Base-by-base conservation (phyloP, 2,888 invertebrate species). In the Listrodromus nycthemerus region DNA sequence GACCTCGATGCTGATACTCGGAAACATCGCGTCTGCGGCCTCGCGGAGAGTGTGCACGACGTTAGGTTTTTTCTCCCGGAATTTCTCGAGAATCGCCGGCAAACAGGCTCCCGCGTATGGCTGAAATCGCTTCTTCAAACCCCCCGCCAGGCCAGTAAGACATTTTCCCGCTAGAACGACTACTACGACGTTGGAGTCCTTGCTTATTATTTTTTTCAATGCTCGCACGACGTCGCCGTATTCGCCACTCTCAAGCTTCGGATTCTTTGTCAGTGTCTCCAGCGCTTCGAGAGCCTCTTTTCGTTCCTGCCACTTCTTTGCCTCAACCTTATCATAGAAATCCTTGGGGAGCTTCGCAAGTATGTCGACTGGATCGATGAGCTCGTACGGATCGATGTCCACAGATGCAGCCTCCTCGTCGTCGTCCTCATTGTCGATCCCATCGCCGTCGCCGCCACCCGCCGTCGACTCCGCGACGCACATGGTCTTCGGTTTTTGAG, bases 251-350 rank as follows among this genome's bases (percentile, higher is more conserved):
- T 98, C 98, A 65, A 99, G 93, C 92, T 97, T 98, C 0, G 97
- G 98, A 91, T 95, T 95, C 88, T 97, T 96, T 10, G 97, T 92
- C 24, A 98, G 94, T 86, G 95, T 95, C 86, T 98, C 97, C 13
- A 99, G 92, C 0, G 95, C 94, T 88, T 99, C 99, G 16, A 99
- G 93, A 0, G 97, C 97, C 92, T 99, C 99, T 92, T 98, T 99
- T 37, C 99, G 95, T 80, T 99, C 98, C 91, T 98, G 98, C 99
- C 99, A 99, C 91, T 98, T 99, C 93, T 98, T 99, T 0, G 97
- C 97, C 90, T 99, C 98, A 3, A 98, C 93, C 92, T 98, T 98
- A 3, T 99, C 98, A 92, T 97, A 98, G 93, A 99, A 99, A 93
- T 99, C 98, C 94, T 98, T 98, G 0, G 99, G 98, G 48, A 99